Evolutionary conservation across 2,797 vertebrate species (phyloP).

Genomic region (Pseudocheirus occidentalis): DNA sequence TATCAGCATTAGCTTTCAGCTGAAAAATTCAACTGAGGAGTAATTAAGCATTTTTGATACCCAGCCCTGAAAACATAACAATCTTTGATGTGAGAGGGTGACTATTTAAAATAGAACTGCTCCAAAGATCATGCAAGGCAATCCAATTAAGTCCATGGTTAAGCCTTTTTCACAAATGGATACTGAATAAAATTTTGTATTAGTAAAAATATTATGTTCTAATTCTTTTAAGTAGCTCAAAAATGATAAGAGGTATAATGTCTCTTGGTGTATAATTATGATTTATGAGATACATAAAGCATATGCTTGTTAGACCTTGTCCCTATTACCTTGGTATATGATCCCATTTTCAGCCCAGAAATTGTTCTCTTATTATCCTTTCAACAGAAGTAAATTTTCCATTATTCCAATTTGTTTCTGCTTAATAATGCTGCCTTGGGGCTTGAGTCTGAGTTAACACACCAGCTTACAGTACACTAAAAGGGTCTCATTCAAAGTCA

Average conservation of each 20-base stretch:
- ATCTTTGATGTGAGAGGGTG: constrained; percentile 39
- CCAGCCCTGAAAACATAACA: not conserved
- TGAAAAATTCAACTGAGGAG: not conserved
- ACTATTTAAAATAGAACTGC: constrained; percentile 34
- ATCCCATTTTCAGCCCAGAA: constrained; percentile 26
- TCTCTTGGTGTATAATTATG: constrained; percentile 28
- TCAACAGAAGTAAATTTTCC: constrained; percentile 29
- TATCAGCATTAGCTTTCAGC: not conserved
- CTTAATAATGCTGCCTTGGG: constrained; percentile 10
- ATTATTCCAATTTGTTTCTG: constrained; percentile 37
- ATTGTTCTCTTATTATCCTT: constrained; percentile 26
- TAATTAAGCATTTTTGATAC: constrained; percentile 27
- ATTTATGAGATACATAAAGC: not conserved
- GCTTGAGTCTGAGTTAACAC: constrained; percentile 1
- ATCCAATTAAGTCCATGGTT: constrained; percentile 28
- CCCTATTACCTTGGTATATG: constrained; percentile 3
- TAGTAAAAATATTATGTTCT: constrained; percentile 30
- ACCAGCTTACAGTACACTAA: not conserved
- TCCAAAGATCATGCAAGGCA: constrained; percentile 20
- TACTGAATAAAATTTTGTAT: constrained; percentile 18
- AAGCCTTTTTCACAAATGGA: not conserved
- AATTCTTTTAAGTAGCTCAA: not conserved
- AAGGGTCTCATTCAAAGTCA: constrained; percentile 12
- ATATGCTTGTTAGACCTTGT: constrained; percentile 15
- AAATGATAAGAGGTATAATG: not conserved